Conservation (phyloP, 2,888 invertebrate species). For the Fragum whitleyi region DNA sequence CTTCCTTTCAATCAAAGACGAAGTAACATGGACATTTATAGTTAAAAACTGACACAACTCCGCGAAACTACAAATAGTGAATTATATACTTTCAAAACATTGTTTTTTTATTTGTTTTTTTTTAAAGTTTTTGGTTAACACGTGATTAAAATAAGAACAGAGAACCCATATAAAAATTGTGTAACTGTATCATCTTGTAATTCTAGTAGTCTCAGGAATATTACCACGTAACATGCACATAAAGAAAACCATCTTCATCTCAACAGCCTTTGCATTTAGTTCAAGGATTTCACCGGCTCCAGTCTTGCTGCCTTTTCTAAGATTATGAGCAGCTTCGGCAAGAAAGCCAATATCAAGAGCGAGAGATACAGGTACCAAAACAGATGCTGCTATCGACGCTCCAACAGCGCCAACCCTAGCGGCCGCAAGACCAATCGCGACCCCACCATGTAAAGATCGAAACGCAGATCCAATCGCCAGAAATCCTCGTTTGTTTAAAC, state of each 20-base stretch:
- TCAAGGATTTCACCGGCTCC: constrained; percentile 14
- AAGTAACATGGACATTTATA: too few relatives aligned
- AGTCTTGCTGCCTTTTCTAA: constrained; percentile 20
- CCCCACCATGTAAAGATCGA: constrained; percentile 7
- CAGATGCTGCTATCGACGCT: constrained; percentile 18
- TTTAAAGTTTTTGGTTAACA: too few relatives aligned
- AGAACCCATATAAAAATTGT: too few relatives aligned
- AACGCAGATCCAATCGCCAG: constrained; percentile 32
- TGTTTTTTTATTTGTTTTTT: too few relatives aligned
- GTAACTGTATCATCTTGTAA: too few relatives aligned
- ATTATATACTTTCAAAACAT: too few relatives aligned
- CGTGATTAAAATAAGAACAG: too few relatives aligned
- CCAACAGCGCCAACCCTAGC: constrained; percentile 21
- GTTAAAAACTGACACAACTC: too few relatives aligned
- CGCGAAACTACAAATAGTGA: too few relatives aligned
- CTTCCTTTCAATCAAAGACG: too few relatives aligned
- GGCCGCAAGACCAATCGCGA: constrained; percentile 12
- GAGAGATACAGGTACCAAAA: constrained; percentile 30
- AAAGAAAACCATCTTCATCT: constrained; percentile 25
- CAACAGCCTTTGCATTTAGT: constrained; percentile 12
- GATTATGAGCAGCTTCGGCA: constrained; percentile 29
- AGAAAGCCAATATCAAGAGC: constrained; percentile 33
- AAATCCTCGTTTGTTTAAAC: constrained; percentile 19
- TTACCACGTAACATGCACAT: constrained; percentile 18
- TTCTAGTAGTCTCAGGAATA: neutral